Evolutionary conservation across 1,140 invertebrate genomes (phyloP), one percentile per base, ranked within the genome.

Genomic region (Carcinoscorpius rotundicauda): DNA sequence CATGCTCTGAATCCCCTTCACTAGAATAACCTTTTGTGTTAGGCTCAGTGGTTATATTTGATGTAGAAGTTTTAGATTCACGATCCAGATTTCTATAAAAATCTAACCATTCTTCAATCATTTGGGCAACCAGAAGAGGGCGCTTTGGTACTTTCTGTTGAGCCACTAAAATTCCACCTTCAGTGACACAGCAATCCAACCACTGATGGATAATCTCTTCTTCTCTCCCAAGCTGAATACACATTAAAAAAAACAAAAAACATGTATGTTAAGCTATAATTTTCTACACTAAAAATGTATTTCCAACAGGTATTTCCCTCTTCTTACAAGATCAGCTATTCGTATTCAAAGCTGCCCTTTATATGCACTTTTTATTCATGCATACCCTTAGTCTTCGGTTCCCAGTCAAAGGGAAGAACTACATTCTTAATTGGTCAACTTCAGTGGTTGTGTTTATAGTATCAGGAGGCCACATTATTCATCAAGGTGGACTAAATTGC

Each of bases 81-180:
- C 66, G 56, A 2, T 62, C 29, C 4, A 69, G 91, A 87, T 86
- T 83, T 73, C 92, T 81, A 79, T 97, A 97, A 80, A 94, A 88
- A 79, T 96, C 94, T 57, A 97, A 81, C 94, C 94, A 97, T 77
- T 97, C 92, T 76, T 97, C 91, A n/a, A 94, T 79, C 92, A 97
- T 93, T 80, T 97, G 93, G 68, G 89, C 91, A 69, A 95, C 91
- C n/a, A 93, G 81, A 58, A 92, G 78, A n/a, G 93, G 91, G 68
- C 88, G 83, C 75, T 92, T 87, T 4, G 75, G 65, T 59, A 90
- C 79, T 71, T 85, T 84, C 77, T 92, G 89, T 68, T 88, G 86
- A 51, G 89, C 89, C 11, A 90, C 87, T 61, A 91, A 68, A 59
- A 90, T 82, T 6, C 90, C 92, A 69, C 86, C 84, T 72, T 91